A percentile compares a stretch with the other conserved stretches of the same genome.
Evolutionary conservation across 2,113 vertebrate species (phyloP).

Genomic region (Vulpes ferrilata): DNA sequence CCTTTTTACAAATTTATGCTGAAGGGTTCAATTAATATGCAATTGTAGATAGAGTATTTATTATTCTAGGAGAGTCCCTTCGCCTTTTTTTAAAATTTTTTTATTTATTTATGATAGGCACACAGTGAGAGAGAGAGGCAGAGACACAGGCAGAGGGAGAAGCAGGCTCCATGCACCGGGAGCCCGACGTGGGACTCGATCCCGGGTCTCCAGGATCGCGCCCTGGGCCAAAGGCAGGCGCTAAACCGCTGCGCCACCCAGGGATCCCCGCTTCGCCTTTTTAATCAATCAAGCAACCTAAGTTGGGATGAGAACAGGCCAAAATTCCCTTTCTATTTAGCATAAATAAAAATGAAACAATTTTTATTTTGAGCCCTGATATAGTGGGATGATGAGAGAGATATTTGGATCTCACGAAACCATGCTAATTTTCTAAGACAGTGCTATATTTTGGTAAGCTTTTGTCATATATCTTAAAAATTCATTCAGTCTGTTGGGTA

Average conservation of each 20-base stretch:
- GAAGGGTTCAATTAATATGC: neutral
- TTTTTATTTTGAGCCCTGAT: neutral
- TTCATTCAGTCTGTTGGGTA: slow-evolving; percentile 3
- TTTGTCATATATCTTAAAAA: slow-evolving; percentile 43
- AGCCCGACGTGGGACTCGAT: too few relatives aligned
- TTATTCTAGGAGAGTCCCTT: slow-evolving; percentile 23
- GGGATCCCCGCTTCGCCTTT: neutral
- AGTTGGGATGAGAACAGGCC: neutral
- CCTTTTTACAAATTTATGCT: neutral
- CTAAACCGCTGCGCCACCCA: too few relatives aligned
- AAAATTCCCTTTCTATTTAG: slow-evolving; percentile 23
- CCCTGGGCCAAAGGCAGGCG: too few relatives aligned
- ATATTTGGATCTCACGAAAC: neutral
- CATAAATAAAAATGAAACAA: neutral
- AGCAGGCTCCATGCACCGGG: too few relatives aligned
- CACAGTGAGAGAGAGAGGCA: too few relatives aligned
- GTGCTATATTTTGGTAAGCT: neutral
- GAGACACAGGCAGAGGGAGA: too few relatives aligned
- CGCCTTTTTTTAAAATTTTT: neutral
- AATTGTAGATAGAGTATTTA: neutral
- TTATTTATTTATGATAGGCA: too few relatives aligned
- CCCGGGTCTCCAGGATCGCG: too few relatives aligned
- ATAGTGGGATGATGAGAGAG: neutral
- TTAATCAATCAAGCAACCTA: neutral
- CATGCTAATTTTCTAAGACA: slow-evolving; percentile 4